Evolutionary conservation across 2,797 vertebrate species (phyloP).

Genomic region (Parambassis ranga): DNA sequence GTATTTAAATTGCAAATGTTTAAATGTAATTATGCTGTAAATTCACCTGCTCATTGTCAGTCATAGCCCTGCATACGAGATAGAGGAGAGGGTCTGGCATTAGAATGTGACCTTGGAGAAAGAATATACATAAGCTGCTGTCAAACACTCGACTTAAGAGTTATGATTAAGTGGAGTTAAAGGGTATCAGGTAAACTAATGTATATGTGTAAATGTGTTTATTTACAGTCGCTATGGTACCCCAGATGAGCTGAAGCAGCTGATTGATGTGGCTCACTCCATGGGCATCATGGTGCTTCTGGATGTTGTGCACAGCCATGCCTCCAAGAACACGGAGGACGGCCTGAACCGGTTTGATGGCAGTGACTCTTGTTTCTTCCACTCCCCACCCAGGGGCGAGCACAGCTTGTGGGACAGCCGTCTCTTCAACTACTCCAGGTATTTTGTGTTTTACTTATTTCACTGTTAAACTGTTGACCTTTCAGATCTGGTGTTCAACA

Average conservation of each 20-base stretch:
- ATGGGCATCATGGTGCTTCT: slow-evolving; percentile 92
- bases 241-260: slow-evolving; percentile 93
- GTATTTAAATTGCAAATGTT: slow-evolving; percentile 7
- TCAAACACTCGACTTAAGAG: not conserved
- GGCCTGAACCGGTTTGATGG: slow-evolving; percentile 95
- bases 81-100: too few relatives aligned
- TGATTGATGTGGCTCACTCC: slow-evolving; percentile 93
- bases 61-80: too few relatives aligned
- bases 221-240: slow-evolving; percentile 89
- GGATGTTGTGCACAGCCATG: slow-evolving; percentile 96
- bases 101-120: too few relatives aligned
- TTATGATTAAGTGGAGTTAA: not conserved
- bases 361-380: slow-evolving; percentile 94
- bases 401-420: slow-evolving; percentile 92
- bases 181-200: not conserved
- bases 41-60: not conserved
- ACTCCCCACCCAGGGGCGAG: slow-evolving; percentile 86
- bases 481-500: too few relatives aligned
- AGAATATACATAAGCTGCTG: too few relatives aligned
- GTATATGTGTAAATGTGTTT: not conserved
- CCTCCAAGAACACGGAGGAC: slow-evolving; percentile 94
- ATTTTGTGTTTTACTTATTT: not conserved
- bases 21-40: not conserved
- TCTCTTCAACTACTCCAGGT: slow-evolving; percentile 96
- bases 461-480: not conserved